Percentiles rank a stretch among this genome's conserved stretches.
Evolutionary conservation across 2,888 invertebrate genomes (phyloP).

Genomic region (Epinotia bilunana): DNA sequence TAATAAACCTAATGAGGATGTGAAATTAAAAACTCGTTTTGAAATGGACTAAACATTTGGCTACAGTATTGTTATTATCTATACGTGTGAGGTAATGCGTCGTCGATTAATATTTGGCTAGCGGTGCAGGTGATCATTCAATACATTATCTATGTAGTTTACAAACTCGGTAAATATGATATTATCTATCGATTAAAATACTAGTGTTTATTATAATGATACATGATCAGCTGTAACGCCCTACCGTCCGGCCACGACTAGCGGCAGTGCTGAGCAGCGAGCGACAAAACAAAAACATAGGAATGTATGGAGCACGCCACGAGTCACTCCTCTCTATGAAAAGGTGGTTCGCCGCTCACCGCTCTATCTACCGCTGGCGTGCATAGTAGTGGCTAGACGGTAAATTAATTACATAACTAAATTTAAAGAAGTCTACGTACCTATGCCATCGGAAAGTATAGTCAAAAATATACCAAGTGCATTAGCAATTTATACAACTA

Average conservation of each 20-base stretch:
- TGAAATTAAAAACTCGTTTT: conserved; percentile 10
- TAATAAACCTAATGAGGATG: neutral
- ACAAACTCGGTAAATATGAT: neutral
- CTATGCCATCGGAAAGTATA: conserved; percentile 38
- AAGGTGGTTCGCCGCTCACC: neutral
- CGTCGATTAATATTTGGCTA: neutral
- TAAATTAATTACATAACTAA: conserved; percentile 7
- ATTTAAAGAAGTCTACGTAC: conserved; percentile 37
- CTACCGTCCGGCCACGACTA: conserved; percentile 3
- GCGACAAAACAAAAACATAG: neutral
- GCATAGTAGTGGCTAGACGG: neutral
- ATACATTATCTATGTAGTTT: neutral
- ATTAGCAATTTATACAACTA: conserved; percentile 51
- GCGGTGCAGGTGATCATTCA: conserved; percentile 4
- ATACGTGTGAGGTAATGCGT: neutral
- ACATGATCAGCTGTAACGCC: conserved; percentile 11
- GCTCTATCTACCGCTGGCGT: neutral
- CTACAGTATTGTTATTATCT: conserved; percentile 1
- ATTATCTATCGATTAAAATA: conserved; percentile 11
- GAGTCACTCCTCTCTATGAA: neutral
- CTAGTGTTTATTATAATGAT: neutral
- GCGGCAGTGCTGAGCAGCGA: neutral
- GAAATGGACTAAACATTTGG: neutral
- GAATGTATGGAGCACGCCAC: neutral
- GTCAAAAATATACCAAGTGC: conserved; percentile 14